These are phyloP conservation scores for Drosophila melanosoma DNA, from an alignment of 2,888 invertebrate species.

Conservation along the genomic window DNA sequence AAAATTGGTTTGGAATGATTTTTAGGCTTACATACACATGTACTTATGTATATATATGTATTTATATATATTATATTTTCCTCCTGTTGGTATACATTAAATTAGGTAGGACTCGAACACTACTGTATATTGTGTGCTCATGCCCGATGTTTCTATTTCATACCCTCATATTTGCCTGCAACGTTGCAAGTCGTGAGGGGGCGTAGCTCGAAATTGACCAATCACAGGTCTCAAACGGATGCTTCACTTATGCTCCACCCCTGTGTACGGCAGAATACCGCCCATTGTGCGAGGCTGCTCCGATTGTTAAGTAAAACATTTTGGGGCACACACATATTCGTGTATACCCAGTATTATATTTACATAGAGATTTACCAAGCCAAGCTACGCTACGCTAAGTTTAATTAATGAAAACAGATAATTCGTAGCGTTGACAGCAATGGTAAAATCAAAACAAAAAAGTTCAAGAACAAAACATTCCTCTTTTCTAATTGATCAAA, in stretches of 20 bases:
- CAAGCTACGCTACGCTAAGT: neutral
- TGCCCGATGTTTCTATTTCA: slow-evolving; percentile 29
- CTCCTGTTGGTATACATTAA: slow-evolving; percentile 9
- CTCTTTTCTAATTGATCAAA: slow-evolving; percentile 2
- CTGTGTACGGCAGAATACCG: neutral
- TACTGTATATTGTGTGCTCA: slow-evolving; percentile 19
- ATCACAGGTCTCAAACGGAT: slow-evolving; percentile 6
- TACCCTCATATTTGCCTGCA: slow-evolving; percentile 19
- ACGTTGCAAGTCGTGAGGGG: slow-evolving; percentile 7
- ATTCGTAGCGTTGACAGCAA: neutral
- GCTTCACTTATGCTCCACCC: slow-evolving; percentile 23
- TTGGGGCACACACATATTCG: neutral
- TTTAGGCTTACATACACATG: neutral
- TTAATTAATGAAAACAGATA: slow-evolving; percentile 6
- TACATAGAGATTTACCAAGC: neutral
- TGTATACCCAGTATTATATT: neutral
- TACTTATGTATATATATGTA: neutral
- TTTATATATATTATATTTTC: neutral
- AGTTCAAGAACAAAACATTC: neutral
- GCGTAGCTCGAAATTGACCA: slow-evolving; percentile 25
- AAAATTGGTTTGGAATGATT: neutral
- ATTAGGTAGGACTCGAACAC: slow-evolving; percentile 1
- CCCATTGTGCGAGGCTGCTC: slow-evolving; percentile 6
- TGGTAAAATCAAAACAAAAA: neutral
- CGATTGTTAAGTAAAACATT: slow-evolving; percentile 3